These are phyloP conservation scores for Phoxinus dragarum DNA, from an alignment of 2,797 vertebrate genomes.

Conservation along the genomic window DNA sequence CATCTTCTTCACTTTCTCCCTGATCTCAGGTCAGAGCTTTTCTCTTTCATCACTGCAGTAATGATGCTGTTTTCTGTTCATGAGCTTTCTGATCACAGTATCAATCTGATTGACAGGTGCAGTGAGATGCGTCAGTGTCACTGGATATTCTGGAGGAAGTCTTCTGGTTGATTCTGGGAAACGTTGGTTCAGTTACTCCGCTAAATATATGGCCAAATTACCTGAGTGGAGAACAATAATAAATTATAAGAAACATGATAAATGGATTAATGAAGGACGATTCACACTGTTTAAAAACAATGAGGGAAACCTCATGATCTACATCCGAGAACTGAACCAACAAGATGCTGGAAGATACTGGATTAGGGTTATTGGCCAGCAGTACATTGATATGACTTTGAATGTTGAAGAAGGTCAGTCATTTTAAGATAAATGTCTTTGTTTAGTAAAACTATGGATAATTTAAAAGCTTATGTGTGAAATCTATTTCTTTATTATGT, in stretches of 20 bases:
- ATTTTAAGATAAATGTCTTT: neutral
- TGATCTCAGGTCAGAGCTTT: constrained; percentile 39
- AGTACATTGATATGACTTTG: neutral
- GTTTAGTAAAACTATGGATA: no score
- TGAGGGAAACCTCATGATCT: neutral
- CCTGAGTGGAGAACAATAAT: neutral
- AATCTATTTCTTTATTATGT: neutral
- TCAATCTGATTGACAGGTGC: constrained; percentile 16
- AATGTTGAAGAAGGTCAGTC: neutral
- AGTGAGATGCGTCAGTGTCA: neutral
- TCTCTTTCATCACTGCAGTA: constrained; percentile 28
- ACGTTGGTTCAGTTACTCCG: neutral
- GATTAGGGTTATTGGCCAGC: no score
- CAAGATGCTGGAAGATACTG: neutral
- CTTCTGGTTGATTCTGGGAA: neutral
- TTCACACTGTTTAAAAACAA: neutral
- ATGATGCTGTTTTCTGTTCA: constrained; percentile 19
- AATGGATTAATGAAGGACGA: neutral
- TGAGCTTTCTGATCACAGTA: constrained; percentile 17
- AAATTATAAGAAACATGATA: neutral
- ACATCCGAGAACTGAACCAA: neutral
- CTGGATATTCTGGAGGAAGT: constrained; percentile 23
- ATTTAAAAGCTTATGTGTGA: no score
- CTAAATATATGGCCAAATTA: neutral
- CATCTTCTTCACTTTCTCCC: constrained; percentile 15